These are phyloP conservation scores for Drosophila dives DNA, from an alignment of 2,888 invertebrate species.

Conservation along the genomic window DNA sequence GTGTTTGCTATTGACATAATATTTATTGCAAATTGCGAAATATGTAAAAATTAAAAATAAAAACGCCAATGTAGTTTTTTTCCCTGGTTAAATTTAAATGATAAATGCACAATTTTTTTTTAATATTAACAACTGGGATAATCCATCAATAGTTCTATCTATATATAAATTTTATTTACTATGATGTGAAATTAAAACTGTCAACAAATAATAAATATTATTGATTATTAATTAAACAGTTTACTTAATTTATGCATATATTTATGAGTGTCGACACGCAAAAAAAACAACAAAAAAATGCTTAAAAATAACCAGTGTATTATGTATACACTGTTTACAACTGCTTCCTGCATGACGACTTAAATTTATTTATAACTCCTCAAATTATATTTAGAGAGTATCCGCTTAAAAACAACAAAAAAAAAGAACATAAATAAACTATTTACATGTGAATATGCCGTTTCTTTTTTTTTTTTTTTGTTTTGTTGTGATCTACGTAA, in stretches of 20 bases:
- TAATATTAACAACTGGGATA: not conserved
- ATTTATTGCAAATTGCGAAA: not conserved
- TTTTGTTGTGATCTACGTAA: not conserved
- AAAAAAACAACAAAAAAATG: not conserved
- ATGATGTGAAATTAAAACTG: not conserved
- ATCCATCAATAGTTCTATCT: not conserved
- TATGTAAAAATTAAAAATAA: too few relatives aligned
- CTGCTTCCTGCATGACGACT: constrained; percentile 7
- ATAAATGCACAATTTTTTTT: not conserved
- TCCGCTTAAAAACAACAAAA: constrained; percentile 17
- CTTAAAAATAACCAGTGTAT: not conserved
- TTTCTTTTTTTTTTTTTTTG: not conserved
- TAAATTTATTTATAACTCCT: constrained; percentile 24
- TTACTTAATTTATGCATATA: not conserved
- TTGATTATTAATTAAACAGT: not conserved
- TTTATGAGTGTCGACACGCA: constrained; percentile 3
- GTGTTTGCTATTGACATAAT: not conserved
- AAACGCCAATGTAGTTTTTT: not conserved
- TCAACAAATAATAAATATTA: not conserved
- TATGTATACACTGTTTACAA: constrained; percentile 16
- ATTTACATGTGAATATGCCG: not conserved
- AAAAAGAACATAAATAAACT: not conserved
- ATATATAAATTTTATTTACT: too few relatives aligned
- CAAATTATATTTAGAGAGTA: constrained; percentile 5
- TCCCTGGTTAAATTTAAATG: not conserved